Percentiles rank a stretch among this genome's conserved stretches.
These are phyloP conservation scores for Notiomystis cincta DNA, from an alignment of 2,113 vertebrate species.

Conservation along the genomic window DNA sequence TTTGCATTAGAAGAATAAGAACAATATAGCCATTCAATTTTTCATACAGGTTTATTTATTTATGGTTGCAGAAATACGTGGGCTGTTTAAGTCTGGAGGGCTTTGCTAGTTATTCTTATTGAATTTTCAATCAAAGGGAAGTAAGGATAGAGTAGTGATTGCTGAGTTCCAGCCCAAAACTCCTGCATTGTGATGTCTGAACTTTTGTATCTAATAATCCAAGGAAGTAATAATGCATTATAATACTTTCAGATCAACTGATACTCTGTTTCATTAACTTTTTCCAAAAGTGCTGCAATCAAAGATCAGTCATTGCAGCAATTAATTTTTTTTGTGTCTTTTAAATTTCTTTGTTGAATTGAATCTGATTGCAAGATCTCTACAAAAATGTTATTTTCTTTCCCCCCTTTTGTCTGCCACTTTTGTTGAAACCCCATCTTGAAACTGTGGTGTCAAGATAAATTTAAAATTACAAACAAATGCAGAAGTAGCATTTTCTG, in stretches of 20 bases:
- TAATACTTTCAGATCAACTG: background rate
- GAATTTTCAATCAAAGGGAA: background rate
- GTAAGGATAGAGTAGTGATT: background rate
- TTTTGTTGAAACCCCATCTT: background rate
- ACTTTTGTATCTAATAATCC: background rate
- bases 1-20: background rate
- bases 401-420: rapidly evolving
- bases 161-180: background rate
- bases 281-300: background rate
- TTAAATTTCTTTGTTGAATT: background rate
- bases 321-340: background rate
- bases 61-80: background rate
- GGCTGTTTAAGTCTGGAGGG: background rate
- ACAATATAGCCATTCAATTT: background rate
- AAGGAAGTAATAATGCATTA: background rate
- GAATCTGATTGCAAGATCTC: constrained; percentile 69
- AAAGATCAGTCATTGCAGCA: background rate
- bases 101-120: background rate
- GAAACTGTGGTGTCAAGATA: background rate
- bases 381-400: background rate
- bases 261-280: background rate
- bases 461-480: background rate
- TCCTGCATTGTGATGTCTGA: rapidly evolving
- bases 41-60: background rate
- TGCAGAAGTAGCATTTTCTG: background rate